These are phyloP conservation scores for Lagria hirta DNA, from an alignment of 2,888 invertebrate species.

Conservation along the genomic window DNA sequence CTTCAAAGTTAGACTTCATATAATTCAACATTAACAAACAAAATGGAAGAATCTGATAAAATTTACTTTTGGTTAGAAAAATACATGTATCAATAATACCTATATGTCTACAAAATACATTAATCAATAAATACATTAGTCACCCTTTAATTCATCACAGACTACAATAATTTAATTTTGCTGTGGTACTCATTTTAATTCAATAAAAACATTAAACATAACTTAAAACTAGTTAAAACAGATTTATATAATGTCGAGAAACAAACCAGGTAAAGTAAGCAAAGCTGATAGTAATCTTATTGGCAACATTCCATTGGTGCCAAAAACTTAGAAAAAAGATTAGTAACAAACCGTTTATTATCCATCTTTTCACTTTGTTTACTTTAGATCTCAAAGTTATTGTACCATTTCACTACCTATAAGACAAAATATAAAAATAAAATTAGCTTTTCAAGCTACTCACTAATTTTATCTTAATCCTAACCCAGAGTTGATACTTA, in stretches of 20 bases:
- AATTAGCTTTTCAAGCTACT: conserved; percentile 42
- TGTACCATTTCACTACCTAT: conserved; percentile 27
- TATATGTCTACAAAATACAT: conserved; percentile 46
- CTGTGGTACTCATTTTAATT: conserved; percentile 27
- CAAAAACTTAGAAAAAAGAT: conserved; percentile 3
- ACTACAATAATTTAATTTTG: conserved; percentile 51
- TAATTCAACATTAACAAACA: conserved; percentile 48
- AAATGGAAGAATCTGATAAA: conserved; percentile 49
- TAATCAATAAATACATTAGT: conserved; percentile 54
- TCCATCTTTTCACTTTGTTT: conserved; percentile 13
- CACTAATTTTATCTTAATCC: conserved; percentile 30
- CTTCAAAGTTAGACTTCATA: conserved; percentile 47
- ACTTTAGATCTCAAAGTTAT: conserved; percentile 19
- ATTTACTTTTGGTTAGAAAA: conserved; percentile 47
- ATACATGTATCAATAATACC: conserved; percentile 50
- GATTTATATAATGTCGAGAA: conserved; percentile 2
- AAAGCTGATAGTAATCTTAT: conserved; percentile 5
- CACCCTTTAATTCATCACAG: conserved; percentile 56
- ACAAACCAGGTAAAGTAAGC: conserved; percentile 2
- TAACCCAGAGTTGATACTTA: conserved; percentile 16
- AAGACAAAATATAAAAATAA: conserved; percentile 43
- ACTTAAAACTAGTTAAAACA: conserved; percentile 24
- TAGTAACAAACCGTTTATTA: conserved; percentile 13
- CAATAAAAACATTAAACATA: conserved; percentile 21
- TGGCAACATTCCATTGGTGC: conserved; percentile 13